phyloP scores from a whole-genome alignment of 1,140 invertebrate species.

The Drosophila arawakana region DNA sequence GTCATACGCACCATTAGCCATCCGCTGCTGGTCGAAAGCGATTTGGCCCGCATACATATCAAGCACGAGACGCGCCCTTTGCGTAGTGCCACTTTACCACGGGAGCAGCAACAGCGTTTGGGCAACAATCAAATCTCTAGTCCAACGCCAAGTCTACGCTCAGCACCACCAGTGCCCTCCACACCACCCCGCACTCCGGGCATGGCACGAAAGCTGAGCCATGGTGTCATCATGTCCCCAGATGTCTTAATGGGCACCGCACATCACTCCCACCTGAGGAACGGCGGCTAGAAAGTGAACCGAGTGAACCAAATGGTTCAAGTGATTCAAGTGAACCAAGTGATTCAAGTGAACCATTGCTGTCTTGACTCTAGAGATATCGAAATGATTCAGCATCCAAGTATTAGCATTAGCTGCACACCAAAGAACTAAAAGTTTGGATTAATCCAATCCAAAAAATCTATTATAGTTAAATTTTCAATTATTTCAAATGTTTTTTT shows the following conservation, averaged over 20 bases:
- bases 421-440: conserved; percentile 42
- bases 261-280: conserved; percentile 7
- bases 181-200: conserved; percentile 53
- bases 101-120: conserved; percentile 34
- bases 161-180: conserved; percentile 63
- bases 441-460: neutral
- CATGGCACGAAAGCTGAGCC: conserved; percentile 41
- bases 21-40: conserved; percentile 65
- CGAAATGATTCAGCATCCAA: conserved; percentile 13
- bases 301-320: no score
- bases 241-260: conserved; percentile 56
- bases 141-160: conserved; percentile 62
- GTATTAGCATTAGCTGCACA: conserved; percentile 36
- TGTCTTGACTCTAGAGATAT: neutral
- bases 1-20: conserved; percentile 70
- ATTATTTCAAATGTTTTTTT: conserved; percentile 8
- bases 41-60: conserved; percentile 66
- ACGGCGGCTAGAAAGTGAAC: neutral
- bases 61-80: conserved; percentile 65
- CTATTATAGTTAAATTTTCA: conserved; percentile 4
- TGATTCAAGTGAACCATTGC: neutral
- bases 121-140: conserved; percentile 44
- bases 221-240: conserved; percentile 70
- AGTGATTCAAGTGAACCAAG: neutral
- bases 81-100: conserved; percentile 58